Base-by-base conservation (phyloP, 2,113 vertebrate genomes). In the Mormyrus lacerda region DNA sequence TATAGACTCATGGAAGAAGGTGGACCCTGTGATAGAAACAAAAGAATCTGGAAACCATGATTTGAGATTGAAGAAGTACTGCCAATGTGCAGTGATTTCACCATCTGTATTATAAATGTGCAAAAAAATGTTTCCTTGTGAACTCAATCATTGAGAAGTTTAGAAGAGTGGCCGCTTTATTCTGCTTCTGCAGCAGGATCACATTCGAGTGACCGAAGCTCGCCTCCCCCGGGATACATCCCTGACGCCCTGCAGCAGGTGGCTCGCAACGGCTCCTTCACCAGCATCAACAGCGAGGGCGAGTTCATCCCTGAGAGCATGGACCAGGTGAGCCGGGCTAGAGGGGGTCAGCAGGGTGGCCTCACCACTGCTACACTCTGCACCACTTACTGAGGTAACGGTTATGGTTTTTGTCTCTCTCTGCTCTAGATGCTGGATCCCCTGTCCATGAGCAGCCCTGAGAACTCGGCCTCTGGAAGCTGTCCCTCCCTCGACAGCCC, bases 261-360 rank as follows among this genome's bases (percentile, higher is more conserved):
- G 91, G 98, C 97, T 87, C 95, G 98, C 91, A 99, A 99, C 89
- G 98, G 98, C 87, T 99, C 98, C 85, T 99, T 99, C 93, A 99
- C 98, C 91, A 99, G 98, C 96, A 99, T 99, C 94, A 98, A 99
- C 95, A 99, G 98, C 87, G 98, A 99, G 92, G 98, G 98, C 44
- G 98, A 99, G 93, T 99, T 99, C 94, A 99, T 99, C 91, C 98
- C 98, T 42, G 98, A 99, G 95, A 98, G 97, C 93, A 99, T 99
- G 98, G 98, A 99, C 95, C 98, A 98, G 96, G 98, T 99, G 95
- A 50, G n/a, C 15, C 9, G 27, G 61, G 61, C 8, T 9, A 9
- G 24, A 1, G 24, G 7, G 55, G 21, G 24, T 8, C 55, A 65
- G 24, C n/a, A 3, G n/a, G n/a, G n/a, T 27, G n/a, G 58, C n/a